Evolutionary conservation across 2,797 vertebrate species (phyloP).

Genomic region (Cyclura pinguis): DNA sequence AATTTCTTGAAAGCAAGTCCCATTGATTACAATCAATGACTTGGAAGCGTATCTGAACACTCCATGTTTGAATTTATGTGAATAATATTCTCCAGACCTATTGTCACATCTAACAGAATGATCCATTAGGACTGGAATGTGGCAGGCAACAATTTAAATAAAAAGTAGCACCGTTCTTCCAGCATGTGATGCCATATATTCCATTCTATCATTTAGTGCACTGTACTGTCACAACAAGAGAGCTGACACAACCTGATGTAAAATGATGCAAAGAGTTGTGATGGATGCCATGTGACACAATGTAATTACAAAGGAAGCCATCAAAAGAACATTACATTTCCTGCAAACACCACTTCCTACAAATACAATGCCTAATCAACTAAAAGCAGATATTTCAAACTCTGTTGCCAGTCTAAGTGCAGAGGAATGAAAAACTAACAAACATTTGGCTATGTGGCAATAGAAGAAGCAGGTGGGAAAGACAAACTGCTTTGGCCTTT

Average conservation of each 20-base stretch:
- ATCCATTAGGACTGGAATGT: constrained; percentile 1
- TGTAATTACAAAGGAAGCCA: constrained; percentile 33
- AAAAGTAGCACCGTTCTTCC: neutral
- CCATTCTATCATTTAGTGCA: constrained; percentile 3
- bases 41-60: neutral
- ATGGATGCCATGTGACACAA: constrained; percentile 14
- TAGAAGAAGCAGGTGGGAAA: neutral
- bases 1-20: neutral
- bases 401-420: constrained; percentile 10
- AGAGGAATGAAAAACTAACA: constrained; percentile 1
- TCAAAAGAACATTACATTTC: constrained; percentile 19
- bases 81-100: neutral
- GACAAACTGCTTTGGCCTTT: neutral
- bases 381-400: constrained; percentile 44
- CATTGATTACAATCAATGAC: neutral
- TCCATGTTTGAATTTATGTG: neutral
- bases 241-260: constrained; percentile 3
- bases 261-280: neutral
- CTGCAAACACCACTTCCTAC: constrained; percentile 27
- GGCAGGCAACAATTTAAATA: constrained; percentile 30
- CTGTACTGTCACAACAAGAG: constrained; percentile 26
- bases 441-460: constrained; percentile 11
- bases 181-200: neutral
- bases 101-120: neutral
- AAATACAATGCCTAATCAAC: constrained; percentile 12